Evolutionary conservation across 2,888 invertebrate species (phyloP), one percentile per base, ranked within the genome.

Genomic region (Blastobasis lacticolella): DNA sequence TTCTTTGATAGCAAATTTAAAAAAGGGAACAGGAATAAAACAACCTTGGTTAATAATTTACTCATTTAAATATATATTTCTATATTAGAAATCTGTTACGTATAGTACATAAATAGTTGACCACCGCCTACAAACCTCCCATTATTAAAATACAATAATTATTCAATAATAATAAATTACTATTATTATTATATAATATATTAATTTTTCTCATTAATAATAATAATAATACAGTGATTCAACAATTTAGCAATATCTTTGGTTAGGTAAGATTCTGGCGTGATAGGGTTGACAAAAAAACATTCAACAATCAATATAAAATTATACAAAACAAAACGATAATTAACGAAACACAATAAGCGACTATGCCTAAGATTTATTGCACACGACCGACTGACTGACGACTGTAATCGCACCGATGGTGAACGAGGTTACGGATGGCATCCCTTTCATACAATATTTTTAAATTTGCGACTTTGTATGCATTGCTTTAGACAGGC

Each of bases 1-100:
- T 23, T 23, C 23, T 3, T 23, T 23, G 23, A 23, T 23, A 2
- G 23, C 2, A 3, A 23, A 3, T 23, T 45, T n/a, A 48, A 46
- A 8, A 46, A 46, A 52, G 23, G 38, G 10, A n/a, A 0, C 8
- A 44, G 8, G 68, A 72, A 71, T 71, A 63, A 75, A 75, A 75
- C 70, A 64, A 45, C 9, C 56, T 51, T 57, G 50, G 1, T 23
- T 61, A 71, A 74, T 78, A 76, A 78, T 81, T 78, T 78, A 77
- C 71, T 81, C 75, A 62, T 50, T 78, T 80, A 78, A 81, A 81
- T 81, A 82, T 81, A 82, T 81, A 81, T 76, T 76, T 80, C 74
- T 80, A 75, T 81, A 67, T 74, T 80, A 81, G 66, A 81, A 81
- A 75, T 81, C 75, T 82, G 80, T 81, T 80, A 79, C 73, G 73